Base-by-base conservation (phyloP, 1,140 invertebrate genomes). In the Bombus waltoni region DNA sequence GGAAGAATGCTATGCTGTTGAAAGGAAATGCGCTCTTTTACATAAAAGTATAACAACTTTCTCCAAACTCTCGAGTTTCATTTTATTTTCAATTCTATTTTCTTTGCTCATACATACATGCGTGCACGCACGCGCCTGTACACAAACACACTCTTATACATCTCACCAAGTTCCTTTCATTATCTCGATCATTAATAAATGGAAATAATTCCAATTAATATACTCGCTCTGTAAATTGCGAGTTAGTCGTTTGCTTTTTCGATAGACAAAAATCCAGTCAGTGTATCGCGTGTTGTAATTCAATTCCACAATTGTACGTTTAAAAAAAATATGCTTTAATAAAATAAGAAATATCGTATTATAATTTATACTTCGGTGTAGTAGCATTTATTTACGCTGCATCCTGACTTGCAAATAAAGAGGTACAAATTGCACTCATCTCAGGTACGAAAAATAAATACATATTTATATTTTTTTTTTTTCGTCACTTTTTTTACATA, bases 291-390 rank as follows among this genome's bases (percentile, higher is more conserved):
- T 71, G 53, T 62, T 85, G 44, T 79, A 80, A 79, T 32, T 47
- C 76, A n/a, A 65, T 62, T 62, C 68, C 79, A 25, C 32, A 72
- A 85, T 62, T 89, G 80, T 88, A 91, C 47, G 87, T 89, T 83
- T 53, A 82, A 86, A 85, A 88, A 77, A 83, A 90, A 79, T 85
- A 88, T 92, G 91, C 92, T 93, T 92, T 88, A 91, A 92, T 87
- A 90, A 93, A 90, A 90, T 91, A 87, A 74, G 79, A 68, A 80
- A 65, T 53, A 73, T 38, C 32, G 10, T 73, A 80, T 72, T 72
- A n/a, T 35, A 79, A 75, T 77, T 77, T 18, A 57, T 82, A 70
- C 5, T 35, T 84, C 15, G 9, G 32, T 42, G 3, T 3, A 32
- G 28, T 38, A 78, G 38, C 6, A n/a, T 77, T 76, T 18, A 53